Conservation (phyloP, 2,888 invertebrate species). For the Leptopilina syphax region DNA sequence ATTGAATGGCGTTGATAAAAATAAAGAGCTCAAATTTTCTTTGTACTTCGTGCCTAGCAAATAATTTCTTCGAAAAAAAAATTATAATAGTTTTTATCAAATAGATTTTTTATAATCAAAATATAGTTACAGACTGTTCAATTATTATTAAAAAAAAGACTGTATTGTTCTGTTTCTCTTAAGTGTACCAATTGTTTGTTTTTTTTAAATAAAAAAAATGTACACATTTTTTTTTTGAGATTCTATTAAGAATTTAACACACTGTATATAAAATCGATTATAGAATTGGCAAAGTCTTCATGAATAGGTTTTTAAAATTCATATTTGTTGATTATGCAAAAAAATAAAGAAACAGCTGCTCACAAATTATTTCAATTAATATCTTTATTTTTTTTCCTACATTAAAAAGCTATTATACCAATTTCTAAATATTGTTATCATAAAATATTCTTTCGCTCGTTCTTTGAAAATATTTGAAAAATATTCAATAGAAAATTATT, state of each 20-base stretch:
- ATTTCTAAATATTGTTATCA: not conserved
- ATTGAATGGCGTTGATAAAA: slow-evolving; percentile 11
- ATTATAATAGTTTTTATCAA: not conserved
- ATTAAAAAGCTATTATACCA: too few relatives aligned
- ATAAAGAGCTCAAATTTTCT: slow-evolving; percentile 18
- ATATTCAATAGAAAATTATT: not conserved
- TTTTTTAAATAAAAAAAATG: not conserved
- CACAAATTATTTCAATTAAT: not conserved
- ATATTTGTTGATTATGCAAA: slow-evolving; percentile 31
- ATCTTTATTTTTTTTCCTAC: too few relatives aligned
- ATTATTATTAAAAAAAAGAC: not conserved
- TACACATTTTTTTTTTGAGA: slow-evolving; percentile 15
- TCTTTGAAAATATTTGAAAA: not conserved
- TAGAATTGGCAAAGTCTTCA: slow-evolving; percentile 25
- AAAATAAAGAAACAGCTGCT: slow-evolving; percentile 34
- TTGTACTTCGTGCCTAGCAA: slow-evolving; percentile 13
- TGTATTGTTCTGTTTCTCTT: slow-evolving; percentile 4
- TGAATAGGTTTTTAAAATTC: slow-evolving; percentile 24
- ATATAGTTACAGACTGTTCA: slow-evolving; percentile 23
- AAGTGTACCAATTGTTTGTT: slow-evolving; percentile 7
- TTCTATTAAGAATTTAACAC: slow-evolving; percentile 13
- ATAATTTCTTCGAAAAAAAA: slow-evolving; percentile 1
- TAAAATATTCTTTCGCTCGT: not conserved
- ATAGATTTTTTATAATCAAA: slow-evolving; percentile 29
- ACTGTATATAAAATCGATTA: slow-evolving; percentile 22